These are phyloP conservation scores for Trissolcus basalis DNA, from an alignment of 1,140 invertebrate genomes.

Conservation along the genomic window DNA sequence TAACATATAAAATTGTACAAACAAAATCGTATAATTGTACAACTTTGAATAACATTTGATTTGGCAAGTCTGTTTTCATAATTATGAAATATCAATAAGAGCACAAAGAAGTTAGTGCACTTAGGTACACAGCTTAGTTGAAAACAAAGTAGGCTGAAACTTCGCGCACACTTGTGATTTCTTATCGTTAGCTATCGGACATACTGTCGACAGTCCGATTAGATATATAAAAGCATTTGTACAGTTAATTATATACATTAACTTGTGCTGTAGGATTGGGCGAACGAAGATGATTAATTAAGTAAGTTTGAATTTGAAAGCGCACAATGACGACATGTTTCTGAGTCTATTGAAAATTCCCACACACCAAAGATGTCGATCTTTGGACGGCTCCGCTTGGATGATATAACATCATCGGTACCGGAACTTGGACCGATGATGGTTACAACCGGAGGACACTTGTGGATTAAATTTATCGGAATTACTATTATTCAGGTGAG, in stretches of 20 bases:
- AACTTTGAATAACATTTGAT: too few species aligned
- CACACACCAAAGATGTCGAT: constrained; percentile 67
- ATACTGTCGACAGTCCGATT: constrained; percentile 24
- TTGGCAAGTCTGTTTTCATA: too few species aligned
- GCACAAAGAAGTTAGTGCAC: neutral
- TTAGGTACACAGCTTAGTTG: neutral
- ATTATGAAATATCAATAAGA: too few species aligned
- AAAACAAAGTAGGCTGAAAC: constrained; percentile 14
- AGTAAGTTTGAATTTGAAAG: neutral
- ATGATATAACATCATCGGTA: constrained; percentile 78
- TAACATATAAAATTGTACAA: too few species aligned
- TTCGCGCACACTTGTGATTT: constrained; percentile 15
- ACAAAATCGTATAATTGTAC: too few species aligned
- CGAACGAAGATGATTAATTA: constrained; percentile 7
- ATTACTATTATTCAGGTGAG: constrained; percentile 77
- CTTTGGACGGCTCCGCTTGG: constrained; percentile 72
- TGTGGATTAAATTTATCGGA: constrained; percentile 80
- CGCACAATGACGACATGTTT: constrained; percentile 19
- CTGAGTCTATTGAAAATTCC: constrained; percentile 11
- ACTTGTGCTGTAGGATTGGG: constrained; percentile 20
- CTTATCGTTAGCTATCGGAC: constrained; percentile 46
- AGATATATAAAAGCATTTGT: constrained; percentile 36
- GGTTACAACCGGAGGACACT: constrained; percentile 80
- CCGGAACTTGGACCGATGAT: constrained; percentile 81
- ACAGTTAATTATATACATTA: constrained; percentile 5